A percentile compares a stretch with the other conserved stretches of the same genome.
Evolutionary conservation across 2,113 vertebrate species (phyloP).

Genomic region (Esox niger): DNA sequence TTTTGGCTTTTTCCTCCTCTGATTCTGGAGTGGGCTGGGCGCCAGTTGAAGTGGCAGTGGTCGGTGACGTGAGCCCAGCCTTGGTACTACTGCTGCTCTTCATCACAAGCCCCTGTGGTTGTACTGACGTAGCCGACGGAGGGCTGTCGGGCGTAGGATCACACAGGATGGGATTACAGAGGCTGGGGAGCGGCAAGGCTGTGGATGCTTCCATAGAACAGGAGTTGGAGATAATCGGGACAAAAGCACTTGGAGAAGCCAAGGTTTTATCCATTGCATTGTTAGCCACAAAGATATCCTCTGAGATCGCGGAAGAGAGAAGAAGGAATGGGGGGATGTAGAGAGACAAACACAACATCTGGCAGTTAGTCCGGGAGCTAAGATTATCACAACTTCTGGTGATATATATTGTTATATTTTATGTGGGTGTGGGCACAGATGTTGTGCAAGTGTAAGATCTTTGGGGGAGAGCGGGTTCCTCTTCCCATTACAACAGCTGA

Average conservation of each 20-base stretch:
- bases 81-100: conserved; percentile 64
- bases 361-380: conserved; percentile 16
- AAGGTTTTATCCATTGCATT: conserved; percentile 24
- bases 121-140: neutral
- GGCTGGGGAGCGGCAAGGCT: conserved; percentile 43
- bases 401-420: neutral
- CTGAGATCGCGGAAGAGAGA: neutral
- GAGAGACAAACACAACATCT: conserved; percentile 11
- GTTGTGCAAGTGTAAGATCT: neutral
- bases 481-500: neutral
- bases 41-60: conserved; percentile 44
- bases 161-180: conserved; percentile 19
- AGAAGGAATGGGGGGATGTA: neutral
- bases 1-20: conserved; percentile 97
- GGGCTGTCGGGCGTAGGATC: conserved; percentile 17
- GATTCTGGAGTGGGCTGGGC: conserved; percentile 71
- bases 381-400: neutral
- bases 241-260: conserved; percentile 37
- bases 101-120: neutral
- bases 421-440: too few species aligned
- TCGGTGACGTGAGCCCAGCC: conserved; percentile 11
- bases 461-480: too few species aligned
- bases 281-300: neutral
- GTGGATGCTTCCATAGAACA: conserved; percentile 38
- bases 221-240: conserved; percentile 36